These are phyloP conservation scores for Prolemur simus DNA, from an alignment of 2,113 vertebrate species.

Conservation along the genomic window DNA sequence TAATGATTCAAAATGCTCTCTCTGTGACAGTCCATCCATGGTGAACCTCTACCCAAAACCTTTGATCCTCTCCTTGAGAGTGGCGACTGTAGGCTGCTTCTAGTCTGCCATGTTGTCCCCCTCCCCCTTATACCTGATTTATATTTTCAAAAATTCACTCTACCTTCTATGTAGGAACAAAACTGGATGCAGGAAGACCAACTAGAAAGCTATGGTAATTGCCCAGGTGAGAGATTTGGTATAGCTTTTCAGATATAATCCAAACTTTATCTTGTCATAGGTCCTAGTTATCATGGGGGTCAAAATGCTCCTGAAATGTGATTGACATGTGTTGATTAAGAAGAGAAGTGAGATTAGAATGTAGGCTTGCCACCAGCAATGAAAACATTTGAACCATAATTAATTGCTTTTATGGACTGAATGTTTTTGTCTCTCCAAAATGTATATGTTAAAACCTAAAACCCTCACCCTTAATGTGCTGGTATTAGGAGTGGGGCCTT, in stretches of 20 bases:
- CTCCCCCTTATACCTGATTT: not conserved
- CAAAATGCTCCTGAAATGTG: not conserved
- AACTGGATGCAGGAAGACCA: not conserved
- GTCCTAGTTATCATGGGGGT: not conserved
- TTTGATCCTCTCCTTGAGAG: too few species aligned
- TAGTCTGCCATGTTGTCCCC: too few species aligned
- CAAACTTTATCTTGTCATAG: constrained; percentile 20
- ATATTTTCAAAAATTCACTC: not conserved
- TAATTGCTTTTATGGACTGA: not conserved
- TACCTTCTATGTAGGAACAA: not conserved
- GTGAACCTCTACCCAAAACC: too few species aligned
- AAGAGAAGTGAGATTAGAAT: constrained; percentile 26
- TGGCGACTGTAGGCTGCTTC: too few species aligned
- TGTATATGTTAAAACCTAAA: not conserved
- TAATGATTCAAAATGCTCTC: too few species aligned
- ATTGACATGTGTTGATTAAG: not conserved
- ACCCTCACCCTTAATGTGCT: not conserved
- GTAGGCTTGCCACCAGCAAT: not conserved
- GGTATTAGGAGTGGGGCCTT: not conserved
- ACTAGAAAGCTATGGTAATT: not conserved
- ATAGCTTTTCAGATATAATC: not conserved
- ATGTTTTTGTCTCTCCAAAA: not conserved
- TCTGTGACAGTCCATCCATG: too few species aligned
- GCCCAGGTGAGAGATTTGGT: not conserved
- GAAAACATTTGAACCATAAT: not conserved